Base-by-base conservation (phyloP, 2,888 invertebrate species). In the Cataglyphis rosenhaueri region DNA sequence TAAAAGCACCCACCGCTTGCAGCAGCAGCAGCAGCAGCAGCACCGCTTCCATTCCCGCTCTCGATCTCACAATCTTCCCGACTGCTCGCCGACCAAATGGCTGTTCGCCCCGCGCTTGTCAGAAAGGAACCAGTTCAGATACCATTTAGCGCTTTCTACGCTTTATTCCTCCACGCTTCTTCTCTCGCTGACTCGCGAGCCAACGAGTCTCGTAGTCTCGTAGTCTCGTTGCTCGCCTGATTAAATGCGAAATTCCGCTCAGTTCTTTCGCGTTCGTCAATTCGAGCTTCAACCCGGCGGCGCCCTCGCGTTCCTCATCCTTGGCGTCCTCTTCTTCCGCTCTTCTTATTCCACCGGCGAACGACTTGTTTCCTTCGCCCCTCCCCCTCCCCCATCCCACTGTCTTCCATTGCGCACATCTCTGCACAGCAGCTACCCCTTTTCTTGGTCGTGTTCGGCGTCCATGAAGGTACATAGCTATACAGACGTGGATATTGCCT, bases 211-310 rank as follows among this genome's bases (percentile, higher is more conserved):
- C 85, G 86, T 79, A 83, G 88, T 87, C 91, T 90, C 89, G 86
- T 88, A 83, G 88, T 87, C 91, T 90, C 89, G 86, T 88, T 91
- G 88, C 87, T 90, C 86, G 87, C 81, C 90, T 93, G 92, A 93
- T 93, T 93, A 93, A 93, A 93, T 92, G 91, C 90, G 90, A 92
- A 92, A 92, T 92, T 92, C 91, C 89, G 84, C 91, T 86, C 86
- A 85, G 88, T 91, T 91, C 90, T 89, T 91, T 88, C 88, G 84
- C 87, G 86, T 87, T 86, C 85, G 87, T 88, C 88, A 83, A 85
- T 87, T 87, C 74, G 68, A 83, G 82, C 84, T 83, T 59, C 82
- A 74, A 75, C 83, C 64, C 59, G 48, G 75, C 75, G 66, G 68
- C 83, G 62, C 71, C 61, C 52, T 29, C 62, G 73, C 68, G 55